A percentile compares a stretch with the other conserved stretches of the same genome.
phyloP scores from a whole-genome alignment of 2,888 invertebrate genomes.

The Conchocele bisecta region DNA sequence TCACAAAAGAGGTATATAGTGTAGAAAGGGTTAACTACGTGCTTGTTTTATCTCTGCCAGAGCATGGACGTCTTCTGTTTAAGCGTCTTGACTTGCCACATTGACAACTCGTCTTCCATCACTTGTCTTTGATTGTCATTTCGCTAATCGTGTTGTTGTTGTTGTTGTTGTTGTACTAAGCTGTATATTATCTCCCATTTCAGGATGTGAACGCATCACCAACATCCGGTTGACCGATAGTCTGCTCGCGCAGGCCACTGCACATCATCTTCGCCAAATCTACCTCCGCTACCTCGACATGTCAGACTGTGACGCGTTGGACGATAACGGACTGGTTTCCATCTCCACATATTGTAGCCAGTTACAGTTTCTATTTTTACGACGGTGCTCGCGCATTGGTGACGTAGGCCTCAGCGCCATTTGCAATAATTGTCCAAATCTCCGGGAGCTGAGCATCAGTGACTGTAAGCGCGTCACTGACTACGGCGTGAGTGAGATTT shows the following conservation, averaged over 20 bases:
- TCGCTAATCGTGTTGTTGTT: too few relatives aligned
- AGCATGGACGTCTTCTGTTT: too few relatives aligned
- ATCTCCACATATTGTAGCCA: slow-evolving; percentile 94
- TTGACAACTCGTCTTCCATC: too few relatives aligned
- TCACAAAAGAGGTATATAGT: too few relatives aligned
- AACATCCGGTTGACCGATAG: slow-evolving; percentile 86
- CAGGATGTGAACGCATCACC: slow-evolving; percentile 90
- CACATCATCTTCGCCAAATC: slow-evolving; percentile 83
- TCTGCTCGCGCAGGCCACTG: slow-evolving; percentile 76
- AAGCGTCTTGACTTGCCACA: too few relatives aligned
- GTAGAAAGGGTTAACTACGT: too few relatives aligned
- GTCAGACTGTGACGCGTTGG: slow-evolving; percentile 93
- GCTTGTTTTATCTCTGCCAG: too few relatives aligned
- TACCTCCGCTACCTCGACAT: slow-evolving; percentile 94
- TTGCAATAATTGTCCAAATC: slow-evolving; percentile 92
- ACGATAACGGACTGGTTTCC: slow-evolving; percentile 92
- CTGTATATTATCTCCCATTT: too few relatives aligned
- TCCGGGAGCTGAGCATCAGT: slow-evolving; percentile 92
- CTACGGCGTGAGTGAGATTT: slow-evolving; percentile 94
- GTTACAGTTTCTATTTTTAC: slow-evolving; percentile 92
- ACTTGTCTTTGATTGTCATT: too few relatives aligned
- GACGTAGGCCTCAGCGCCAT: slow-evolving; percentile 96
- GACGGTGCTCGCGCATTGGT: slow-evolving; percentile 94
- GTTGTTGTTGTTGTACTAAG: too few relatives aligned
- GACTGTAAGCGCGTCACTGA: slow-evolving; percentile 94